These are phyloP conservation scores for Neuroterus valhalla DNA, from an alignment of 1,140 invertebrate genomes.

Conservation along the genomic window DNA sequence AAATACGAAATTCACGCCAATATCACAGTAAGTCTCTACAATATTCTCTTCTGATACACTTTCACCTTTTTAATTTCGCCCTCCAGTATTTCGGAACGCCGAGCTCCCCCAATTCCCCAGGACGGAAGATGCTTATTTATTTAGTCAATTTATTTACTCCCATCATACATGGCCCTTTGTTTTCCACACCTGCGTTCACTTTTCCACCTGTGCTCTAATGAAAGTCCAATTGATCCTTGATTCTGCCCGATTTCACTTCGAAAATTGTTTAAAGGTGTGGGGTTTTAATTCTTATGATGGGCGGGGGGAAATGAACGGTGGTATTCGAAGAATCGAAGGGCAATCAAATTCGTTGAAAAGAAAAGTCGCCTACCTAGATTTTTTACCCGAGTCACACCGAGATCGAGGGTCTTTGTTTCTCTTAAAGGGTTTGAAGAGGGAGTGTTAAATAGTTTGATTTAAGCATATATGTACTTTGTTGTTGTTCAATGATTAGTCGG, in stretches of 20 bases:
- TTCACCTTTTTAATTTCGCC: background rate
- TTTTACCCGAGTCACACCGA: too few species aligned
- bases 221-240: background rate
- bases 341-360: too few species aligned
- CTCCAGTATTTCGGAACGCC: too few species aligned
- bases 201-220: background rate
- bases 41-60: background rate
- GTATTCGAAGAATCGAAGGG: too few species aligned
- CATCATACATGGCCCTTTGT: constrained; percentile 38
- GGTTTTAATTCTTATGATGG: too few species aligned
- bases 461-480: background rate
- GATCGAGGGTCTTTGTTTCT: background rate
- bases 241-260: too few species aligned
- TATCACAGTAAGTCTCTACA: constrained; percentile 90
- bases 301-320: too few species aligned
- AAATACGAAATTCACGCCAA: constrained; percentile 98
- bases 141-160: constrained; percentile 24
- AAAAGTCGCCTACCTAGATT: too few species aligned
- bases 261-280: background rate
- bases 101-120: background rate
- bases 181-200: background rate
- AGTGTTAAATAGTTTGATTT: background rate
- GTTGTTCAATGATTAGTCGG: background rate
- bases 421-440: background rate
- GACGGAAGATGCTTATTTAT: background rate